Evolutionary conservation across 2,888 invertebrate species (phyloP).

Genomic region (Zootermopsis nevadensis): DNA sequence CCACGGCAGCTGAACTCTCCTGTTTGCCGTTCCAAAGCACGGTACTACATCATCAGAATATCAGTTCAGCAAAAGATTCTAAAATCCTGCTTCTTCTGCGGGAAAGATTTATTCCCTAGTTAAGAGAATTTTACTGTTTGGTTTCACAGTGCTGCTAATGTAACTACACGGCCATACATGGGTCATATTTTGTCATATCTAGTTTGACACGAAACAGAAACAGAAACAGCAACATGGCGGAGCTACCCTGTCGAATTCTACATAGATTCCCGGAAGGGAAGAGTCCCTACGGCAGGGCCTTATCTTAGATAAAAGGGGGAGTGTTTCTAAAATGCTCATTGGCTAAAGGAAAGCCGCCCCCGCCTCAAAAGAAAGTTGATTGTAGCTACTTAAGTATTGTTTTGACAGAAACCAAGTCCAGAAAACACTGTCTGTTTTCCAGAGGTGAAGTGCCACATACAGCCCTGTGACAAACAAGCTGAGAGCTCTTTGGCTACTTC

Average conservation of each 20-base stretch:
- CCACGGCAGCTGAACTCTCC: too few species aligned
- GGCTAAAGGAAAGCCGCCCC: constrained; percentile 17
- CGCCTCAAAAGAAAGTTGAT: neutral
- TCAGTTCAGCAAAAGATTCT: too few species aligned
- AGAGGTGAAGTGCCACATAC: neutral
- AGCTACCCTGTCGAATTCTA: neutral
- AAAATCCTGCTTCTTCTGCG: neutral
- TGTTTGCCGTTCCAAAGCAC: too few species aligned
- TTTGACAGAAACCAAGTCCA: constrained; percentile 12
- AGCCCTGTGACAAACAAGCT: neutral
- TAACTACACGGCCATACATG: neutral
- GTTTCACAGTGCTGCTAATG: neutral
- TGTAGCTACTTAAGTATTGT: neutral
- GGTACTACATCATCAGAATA: too few species aligned
- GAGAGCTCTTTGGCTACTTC: neutral
- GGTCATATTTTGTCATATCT: neutral
- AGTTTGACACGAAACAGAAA: constrained; percentile 10
- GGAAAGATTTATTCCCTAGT: neutral
- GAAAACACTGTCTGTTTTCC: neutral
- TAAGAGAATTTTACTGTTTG: neutral
- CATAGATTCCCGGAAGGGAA: neutral
- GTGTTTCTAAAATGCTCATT: constrained; percentile 24
- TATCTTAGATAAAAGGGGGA: constrained; percentile 4
- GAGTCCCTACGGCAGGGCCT: neutral
- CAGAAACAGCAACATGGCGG: constrained; percentile 17